Evolutionary conservation across 2,888 invertebrate genomes (phyloP).

Genomic region (Agrotis puta): DNA sequence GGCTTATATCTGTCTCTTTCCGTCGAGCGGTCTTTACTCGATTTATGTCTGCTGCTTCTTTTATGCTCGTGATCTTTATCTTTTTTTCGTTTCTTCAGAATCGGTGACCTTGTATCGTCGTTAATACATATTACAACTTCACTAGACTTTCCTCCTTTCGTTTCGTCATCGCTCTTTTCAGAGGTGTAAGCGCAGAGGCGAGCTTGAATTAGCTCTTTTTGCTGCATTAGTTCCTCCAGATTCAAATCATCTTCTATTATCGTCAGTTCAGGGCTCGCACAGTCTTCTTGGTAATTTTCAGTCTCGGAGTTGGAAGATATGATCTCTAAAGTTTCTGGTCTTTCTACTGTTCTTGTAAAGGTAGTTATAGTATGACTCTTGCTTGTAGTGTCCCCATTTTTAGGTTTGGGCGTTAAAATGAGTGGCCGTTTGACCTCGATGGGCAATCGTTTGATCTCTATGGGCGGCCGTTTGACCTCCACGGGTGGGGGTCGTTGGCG

Average conservation of each 20-base stretch:
- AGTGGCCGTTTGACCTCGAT: slow-evolving; percentile 59
- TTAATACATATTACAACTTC: slow-evolving; percentile 84
- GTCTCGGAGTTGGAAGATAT: slow-evolving; percentile 93
- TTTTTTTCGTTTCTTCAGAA: slow-evolving; percentile 79
- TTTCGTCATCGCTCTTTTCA: slow-evolving; percentile 91
- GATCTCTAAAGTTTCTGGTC: slow-evolving; percentile 88
- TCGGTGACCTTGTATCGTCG: slow-evolving; percentile 87
- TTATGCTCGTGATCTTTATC: slow-evolving; percentile 76
- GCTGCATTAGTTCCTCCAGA: slow-evolving; percentile 96
- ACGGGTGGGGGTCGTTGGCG: slow-evolving; percentile 64
- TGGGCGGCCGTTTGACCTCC: slow-evolving; percentile 58
- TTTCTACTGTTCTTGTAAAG: slow-evolving; percentile 60
- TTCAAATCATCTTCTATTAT: slow-evolving; percentile 96
- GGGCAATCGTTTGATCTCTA: slow-evolving; percentile 58
- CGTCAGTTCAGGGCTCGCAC: slow-evolving; percentile 93
- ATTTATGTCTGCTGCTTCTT: slow-evolving; percentile 83
- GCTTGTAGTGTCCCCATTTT: slow-evolving; percentile 75
- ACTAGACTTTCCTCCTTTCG: slow-evolving; percentile 75
- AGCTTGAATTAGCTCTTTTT: slow-evolving; percentile 96
- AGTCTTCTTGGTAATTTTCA: slow-evolving; percentile 92
- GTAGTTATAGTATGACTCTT: slow-evolving; percentile 65
- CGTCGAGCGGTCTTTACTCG: slow-evolving; percentile 77
- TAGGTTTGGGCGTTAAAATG: slow-evolving; percentile 62
- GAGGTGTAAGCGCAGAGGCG: slow-evolving; percentile 94
- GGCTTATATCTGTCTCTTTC: slow-evolving; percentile 77